These are phyloP conservation scores for Drosophila carrolli DNA, from an alignment of 1,140 invertebrate species.

Conservation along the genomic window DNA sequence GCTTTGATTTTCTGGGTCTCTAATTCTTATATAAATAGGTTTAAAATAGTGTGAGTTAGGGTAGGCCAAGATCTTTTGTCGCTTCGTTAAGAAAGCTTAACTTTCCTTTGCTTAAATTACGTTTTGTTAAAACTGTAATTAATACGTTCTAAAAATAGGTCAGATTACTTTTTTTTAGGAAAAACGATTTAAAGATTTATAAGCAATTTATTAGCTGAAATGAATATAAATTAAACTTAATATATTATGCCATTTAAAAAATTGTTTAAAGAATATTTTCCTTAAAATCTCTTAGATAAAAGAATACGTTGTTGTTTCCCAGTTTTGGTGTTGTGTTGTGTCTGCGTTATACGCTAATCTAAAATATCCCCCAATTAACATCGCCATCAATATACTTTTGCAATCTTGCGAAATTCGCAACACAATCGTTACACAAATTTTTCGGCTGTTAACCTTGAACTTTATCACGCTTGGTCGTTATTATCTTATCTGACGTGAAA, in stretches of 20 bases:
- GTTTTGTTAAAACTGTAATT: background rate
- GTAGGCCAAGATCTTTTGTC: conserved; percentile 3
- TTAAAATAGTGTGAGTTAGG: conserved; percentile 6
- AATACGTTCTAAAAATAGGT: no score
- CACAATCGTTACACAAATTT: conserved; percentile 37
- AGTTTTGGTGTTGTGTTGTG: background rate
- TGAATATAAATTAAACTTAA: no score
- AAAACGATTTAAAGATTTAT: no score
- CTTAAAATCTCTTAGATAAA: no score
- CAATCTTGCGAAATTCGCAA: conserved; percentile 37
- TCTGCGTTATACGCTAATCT: background rate
- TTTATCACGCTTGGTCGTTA: conserved; percentile 52
- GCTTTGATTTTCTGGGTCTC: background rate
- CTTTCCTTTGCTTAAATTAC: background rate
- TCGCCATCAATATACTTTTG: conserved; percentile 12
- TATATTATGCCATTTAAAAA: no score
- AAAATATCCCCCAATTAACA: background rate
- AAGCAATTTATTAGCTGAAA: no score
- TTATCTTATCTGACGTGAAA: conserved; percentile 63
- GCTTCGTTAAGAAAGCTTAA: no score
- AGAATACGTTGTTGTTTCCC: no score
- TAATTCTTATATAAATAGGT: background rate
- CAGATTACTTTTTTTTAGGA: no score
- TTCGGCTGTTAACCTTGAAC: conserved; percentile 67
- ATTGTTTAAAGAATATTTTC: no score